Evolutionary conservation across 2,888 invertebrate genomes (phyloP).

Genomic region (Hirtodrosophila alboralis): DNA sequence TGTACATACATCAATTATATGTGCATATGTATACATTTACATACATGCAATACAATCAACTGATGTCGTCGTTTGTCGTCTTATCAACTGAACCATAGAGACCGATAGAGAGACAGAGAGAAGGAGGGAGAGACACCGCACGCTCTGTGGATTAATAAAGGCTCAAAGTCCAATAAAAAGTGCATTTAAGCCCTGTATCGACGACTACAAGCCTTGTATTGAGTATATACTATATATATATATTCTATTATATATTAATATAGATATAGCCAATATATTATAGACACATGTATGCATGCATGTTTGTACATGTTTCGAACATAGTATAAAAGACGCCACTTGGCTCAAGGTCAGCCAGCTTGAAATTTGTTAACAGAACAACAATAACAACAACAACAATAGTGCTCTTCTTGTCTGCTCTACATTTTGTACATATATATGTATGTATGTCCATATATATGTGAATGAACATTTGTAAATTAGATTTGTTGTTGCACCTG

Average conservation of each 20-base stretch:
- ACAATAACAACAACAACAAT: constrained; percentile 1
- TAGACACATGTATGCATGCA: no score
- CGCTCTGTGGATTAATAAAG: constrained; percentile 17
- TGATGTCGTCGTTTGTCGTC: constrained; percentile 11
- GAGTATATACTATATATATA: constrained; percentile 11
- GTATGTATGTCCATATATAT: no score
- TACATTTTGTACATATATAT: no score
- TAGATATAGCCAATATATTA: constrained; percentile 1
- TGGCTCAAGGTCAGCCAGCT: constrained; percentile 41
- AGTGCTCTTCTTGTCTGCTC: no score
- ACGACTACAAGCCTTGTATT: constrained; percentile 27
- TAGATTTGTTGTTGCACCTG: constrained; percentile 23
- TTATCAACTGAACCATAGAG: constrained; percentile 30
- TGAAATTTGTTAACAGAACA: constrained; percentile 16
- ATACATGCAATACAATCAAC: constrained; percentile 21
- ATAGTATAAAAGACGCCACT: constrained; percentile 14
- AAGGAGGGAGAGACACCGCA: neutral
- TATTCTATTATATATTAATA: no score
- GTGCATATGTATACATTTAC: no score
- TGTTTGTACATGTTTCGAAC: constrained; percentile 2
- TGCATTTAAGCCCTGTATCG: constrained; percentile 21
- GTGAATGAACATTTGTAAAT: constrained; percentile 1
- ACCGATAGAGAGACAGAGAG: no score
- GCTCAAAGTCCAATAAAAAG: constrained; percentile 43
- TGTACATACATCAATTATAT: no score